phyloP scores from a whole-genome alignment of 2,113 vertebrate species.

The Crocuta crocuta region DNA sequence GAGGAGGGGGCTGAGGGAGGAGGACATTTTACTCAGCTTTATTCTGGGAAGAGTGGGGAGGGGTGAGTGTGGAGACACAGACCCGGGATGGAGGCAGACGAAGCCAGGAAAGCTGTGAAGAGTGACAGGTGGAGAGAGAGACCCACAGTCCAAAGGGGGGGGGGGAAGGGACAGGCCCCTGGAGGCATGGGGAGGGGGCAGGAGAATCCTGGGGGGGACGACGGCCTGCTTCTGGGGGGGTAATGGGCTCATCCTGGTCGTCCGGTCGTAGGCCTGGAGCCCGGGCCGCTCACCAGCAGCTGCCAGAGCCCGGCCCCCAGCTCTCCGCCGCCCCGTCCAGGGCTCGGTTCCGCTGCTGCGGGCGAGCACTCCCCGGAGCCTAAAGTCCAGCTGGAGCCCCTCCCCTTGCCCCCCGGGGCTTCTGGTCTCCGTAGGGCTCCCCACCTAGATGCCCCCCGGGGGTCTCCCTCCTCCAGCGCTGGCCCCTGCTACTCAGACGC shows the following conservation, averaged over 20 bases:
- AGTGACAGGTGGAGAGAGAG: background rate
- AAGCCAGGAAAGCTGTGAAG: background rate
- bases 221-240: background rate
- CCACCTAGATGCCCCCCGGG: too few relatives aligned
- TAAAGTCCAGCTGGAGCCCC: background rate
- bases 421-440: background rate
- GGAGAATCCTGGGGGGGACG: background rate
- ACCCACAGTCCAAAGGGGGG: background rate
- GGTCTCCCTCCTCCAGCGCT: background rate
- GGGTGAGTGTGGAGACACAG: background rate
- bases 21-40: constrained; percentile 65
- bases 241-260: background rate
- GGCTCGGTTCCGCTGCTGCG: too few relatives aligned
- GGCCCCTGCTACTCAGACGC: background rate
- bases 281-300: background rate
- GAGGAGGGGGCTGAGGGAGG: background rate
- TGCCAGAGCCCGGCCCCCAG: background rate
- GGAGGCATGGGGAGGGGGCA: background rate
- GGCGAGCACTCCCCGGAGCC: accelerated
- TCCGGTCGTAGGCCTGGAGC: background rate
- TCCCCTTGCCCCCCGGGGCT: background rate
- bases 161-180: background rate
- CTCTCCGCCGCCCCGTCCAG: too few relatives aligned
- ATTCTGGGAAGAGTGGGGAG: constrained; percentile 64
- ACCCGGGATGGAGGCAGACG: background rate